Evolutionary conservation across 2,888 invertebrate genomes (phyloP), one percentile per base, ranked within the genome.

Genomic region (Archaeoteleia sp.): DNA sequence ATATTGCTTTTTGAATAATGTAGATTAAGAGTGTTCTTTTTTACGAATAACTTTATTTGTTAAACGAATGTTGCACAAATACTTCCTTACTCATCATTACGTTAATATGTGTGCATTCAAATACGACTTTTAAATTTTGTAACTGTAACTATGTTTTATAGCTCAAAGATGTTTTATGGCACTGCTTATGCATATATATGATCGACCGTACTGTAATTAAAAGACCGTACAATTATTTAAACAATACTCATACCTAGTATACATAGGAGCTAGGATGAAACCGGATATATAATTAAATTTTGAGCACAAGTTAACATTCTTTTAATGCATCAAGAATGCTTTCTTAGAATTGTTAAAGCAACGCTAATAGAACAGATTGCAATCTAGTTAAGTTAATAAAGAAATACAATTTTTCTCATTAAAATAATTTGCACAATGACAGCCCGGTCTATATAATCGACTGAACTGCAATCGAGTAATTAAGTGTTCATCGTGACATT

Each of bases 131-230:
- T 2, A 39, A 55, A 49, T 51, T 49, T 63, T 51, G 49, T 57
- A 63, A 63, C 63, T 39, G 55, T 55, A 43, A 55, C 55, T 63
- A 55, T 45, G 55, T 63, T 63, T 63, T 63, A 63, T 57, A 55
- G 49, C 39, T 27, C 40, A 43, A 43, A 45, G 32, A 49, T 37
- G 55, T 49, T 55, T 55, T 55, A 63, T 27, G 55, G 43, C 43
- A 43, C 49, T 54, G 29, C 49, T 49, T 49, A 49, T 55, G 63
- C 55, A 63, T 62, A 54, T 37, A 53, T 46, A 53, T 42, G 55
- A 43, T 37, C 55, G 45, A 29, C 27, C 29, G 25, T 55, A 29
- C 23, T n/a, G 43, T 55, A 55, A 63, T 63, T 63, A 63, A 32
- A 39, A 49, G 55, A 29, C 46, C 17, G 34, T 45, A 55, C 46